Evolutionary conservation across 2,888 invertebrate species (phyloP).

Genomic region (Hyposoter didymator): DNA sequence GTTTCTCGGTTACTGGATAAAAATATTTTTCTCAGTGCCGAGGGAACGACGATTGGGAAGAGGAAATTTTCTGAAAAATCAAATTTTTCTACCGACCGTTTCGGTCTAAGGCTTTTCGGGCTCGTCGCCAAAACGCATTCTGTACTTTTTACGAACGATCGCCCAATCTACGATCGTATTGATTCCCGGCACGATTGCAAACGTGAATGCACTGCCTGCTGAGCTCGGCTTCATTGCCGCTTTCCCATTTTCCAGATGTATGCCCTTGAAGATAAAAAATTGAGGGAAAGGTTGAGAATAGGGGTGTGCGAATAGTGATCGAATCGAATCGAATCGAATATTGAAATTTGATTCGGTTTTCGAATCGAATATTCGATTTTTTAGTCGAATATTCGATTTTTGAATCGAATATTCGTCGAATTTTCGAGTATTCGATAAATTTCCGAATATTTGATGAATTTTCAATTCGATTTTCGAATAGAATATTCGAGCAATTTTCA

Average conservation of each 20-base stretch:
- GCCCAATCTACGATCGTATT: conserved; percentile 85
- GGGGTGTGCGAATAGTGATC: too few relatives aligned
- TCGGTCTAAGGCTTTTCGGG: conserved; percentile 74
- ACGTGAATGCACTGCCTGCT: conserved; percentile 81
- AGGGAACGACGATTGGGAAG: neutral
- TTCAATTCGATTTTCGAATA: too few relatives aligned
- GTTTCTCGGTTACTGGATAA: neutral
- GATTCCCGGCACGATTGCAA: conserved; percentile 80
- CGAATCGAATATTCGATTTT: too few relatives aligned
- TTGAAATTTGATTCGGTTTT: too few relatives aligned
- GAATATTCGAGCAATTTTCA: too few relatives aligned
- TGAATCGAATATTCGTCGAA: too few relatives aligned
- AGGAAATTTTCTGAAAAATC: neutral
- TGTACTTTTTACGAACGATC: conserved; percentile 84
- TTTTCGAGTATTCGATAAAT: too few relatives aligned
- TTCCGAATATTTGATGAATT: too few relatives aligned
- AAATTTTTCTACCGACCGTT: conserved; percentile 1
- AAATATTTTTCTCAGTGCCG: neutral
- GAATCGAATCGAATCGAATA: too few relatives aligned
- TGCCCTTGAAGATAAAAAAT: conserved; percentile 74
- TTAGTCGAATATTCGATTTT: too few relatives aligned
- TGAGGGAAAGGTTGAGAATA: neutral
- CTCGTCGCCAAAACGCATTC: conserved; percentile 81
- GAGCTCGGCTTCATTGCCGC: conserved; percentile 76
- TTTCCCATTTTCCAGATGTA: conserved; percentile 77